Conservation (phyloP, 2,888 invertebrate genomes). For the Eupithecia subumbrata region DNA sequence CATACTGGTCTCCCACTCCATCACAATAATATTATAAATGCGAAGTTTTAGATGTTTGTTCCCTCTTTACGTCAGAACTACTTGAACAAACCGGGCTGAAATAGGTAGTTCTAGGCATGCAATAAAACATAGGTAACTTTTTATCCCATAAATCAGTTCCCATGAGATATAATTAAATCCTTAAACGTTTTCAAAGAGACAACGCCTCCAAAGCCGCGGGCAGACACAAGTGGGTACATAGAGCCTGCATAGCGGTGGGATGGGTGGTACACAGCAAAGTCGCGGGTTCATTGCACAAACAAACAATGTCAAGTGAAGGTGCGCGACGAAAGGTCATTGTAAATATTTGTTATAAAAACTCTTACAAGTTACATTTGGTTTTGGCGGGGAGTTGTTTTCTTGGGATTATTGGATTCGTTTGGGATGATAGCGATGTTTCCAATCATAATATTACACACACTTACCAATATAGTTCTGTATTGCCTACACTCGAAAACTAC, state of each 20-base stretch:
- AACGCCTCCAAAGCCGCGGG: neutral
- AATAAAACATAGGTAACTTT: too few species aligned
- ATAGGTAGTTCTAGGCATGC: neutral
- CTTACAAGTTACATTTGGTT: conserved; percentile 53
- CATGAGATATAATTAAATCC: neutral
- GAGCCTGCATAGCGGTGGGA: neutral
- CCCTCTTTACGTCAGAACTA: neutral
- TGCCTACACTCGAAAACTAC: neutral
- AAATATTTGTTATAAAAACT: conserved; percentile 51
- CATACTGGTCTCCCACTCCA: neutral
- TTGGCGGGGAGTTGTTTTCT: conserved; percentile 22
- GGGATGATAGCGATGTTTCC: conserved; percentile 3
- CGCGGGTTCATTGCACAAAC: conserved; percentile 50
- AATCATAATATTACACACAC: conserved; percentile 5
- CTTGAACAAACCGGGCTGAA: neutral
- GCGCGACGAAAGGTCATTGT: conserved; percentile 52
- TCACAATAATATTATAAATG: neutral
- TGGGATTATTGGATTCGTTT: conserved; percentile 4
- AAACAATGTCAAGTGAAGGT: conserved; percentile 57
- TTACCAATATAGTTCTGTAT: neutral
- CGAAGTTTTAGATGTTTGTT: neutral
- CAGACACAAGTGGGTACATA: neutral
- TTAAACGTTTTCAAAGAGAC: neutral
- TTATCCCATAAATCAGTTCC: too few species aligned
- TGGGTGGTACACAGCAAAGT: neutral